These are phyloP conservation scores for Hydractinia echinata DNA, from an alignment of 30 jellyfish, hydroid and myxozoan species.

Conservation along the genomic window DNA sequence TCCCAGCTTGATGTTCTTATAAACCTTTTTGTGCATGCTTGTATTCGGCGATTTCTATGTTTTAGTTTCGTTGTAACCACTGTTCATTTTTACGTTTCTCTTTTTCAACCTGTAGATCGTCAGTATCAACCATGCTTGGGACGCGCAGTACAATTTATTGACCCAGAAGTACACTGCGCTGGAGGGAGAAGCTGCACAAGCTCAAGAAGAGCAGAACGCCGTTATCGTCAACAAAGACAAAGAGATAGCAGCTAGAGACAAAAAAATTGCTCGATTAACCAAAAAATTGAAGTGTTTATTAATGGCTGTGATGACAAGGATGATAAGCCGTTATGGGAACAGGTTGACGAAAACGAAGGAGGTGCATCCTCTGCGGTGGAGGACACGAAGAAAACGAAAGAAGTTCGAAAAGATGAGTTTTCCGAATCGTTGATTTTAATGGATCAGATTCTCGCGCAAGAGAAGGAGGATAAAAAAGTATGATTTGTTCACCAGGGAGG, in stretches of 20 bases:
- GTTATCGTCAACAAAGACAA: constrained; percentile 5
- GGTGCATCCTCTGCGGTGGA: too few species aligned
- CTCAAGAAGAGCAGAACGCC: not conserved
- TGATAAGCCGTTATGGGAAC: not conserved
- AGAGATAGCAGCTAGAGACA: constrained; percentile 2
- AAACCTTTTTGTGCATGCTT: too few species aligned
- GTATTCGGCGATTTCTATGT: not conserved
- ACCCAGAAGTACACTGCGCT: not conserved
- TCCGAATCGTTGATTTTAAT: too few species aligned
- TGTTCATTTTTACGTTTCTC: not conserved
- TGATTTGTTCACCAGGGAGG: too few species aligned
- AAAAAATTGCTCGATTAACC: constrained; percentile 3
- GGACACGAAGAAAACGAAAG: too few species aligned
- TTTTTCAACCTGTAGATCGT: constrained; percentile 20
- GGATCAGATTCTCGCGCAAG: too few species aligned
- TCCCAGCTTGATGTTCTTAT: too few species aligned
- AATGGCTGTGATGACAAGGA: constrained; percentile 4
- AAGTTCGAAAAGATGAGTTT: too few species aligned
- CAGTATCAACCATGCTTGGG: constrained; percentile 55
- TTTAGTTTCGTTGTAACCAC: not conserved
- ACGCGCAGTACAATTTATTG: constrained; percentile 27
- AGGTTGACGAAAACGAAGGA: not conserved
- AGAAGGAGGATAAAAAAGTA: too few species aligned
- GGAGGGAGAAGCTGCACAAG: not conserved
- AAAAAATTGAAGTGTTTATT: constrained; percentile 2